Evolutionary conservation across 2,888 invertebrate species (phyloP), one percentile per base, ranked within the genome.

Genomic region (Xanthia togata): DNA sequence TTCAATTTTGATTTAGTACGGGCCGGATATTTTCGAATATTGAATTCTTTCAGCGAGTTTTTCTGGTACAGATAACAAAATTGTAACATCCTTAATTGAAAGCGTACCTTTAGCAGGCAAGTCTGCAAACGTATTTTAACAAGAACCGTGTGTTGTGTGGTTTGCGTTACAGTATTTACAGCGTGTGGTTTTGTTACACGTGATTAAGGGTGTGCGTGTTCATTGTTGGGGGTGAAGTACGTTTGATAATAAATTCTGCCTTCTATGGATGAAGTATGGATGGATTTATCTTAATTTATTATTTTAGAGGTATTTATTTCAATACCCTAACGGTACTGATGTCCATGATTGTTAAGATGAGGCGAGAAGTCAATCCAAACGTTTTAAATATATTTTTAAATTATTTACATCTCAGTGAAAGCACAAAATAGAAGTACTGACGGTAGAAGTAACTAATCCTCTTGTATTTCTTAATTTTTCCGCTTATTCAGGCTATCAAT

Each of bases 81-180:
- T 73, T 74, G 71, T 78, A 35, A 65, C 87, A 83, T 82, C 83
- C 87, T 74, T 86, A 85, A 76, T 83, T 80, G 67, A 63, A 64
- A 70, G 73, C 50, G 70, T 78, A 83, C 81, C 84, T 86, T 82
- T 82, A 79, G n/a, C 78, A 72, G 83, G 79, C 73, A 78, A 80
- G 65, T 55, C 68, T 72, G 75, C 73, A 76, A 82, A 76, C 70
- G 84, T 82, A 88, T 89, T 89, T 88, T 87, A 84, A 81, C 83
- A 83, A 70, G 74, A 73, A 79, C 83, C 82, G 81, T 65, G 85
- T 88, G 88, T 85, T 78, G 76, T 77, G 81, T 81, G 75, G 63
- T 79, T 72, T 59, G 53, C 65, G 78, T 71, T 78, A 63, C 73
- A 72, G 81, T 87, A 85, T 87, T 84, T 84, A 85, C 80, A 65